Evolutionary conservation across 2,797 vertebrate genomes (phyloP), one percentile per base, ranked within the genome.

Genomic region (Benthosema pterotum): DNA sequence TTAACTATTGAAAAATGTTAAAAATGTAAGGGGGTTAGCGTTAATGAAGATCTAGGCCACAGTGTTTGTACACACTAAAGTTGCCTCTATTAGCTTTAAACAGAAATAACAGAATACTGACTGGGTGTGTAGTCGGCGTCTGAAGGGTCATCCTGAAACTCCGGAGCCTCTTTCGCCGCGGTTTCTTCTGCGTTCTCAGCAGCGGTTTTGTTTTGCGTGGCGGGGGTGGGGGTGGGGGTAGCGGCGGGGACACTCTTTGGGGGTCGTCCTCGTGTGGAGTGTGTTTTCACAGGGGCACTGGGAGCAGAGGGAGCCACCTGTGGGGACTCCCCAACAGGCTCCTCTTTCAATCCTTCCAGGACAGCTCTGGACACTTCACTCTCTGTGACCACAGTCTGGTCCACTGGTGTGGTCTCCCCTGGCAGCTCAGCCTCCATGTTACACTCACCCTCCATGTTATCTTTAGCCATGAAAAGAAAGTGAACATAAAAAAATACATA

Each of bases 51-150:
- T n/a, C n/a, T n/a, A n/a, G n/a, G n/a, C n/a, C n/a, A n/a, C n/a
- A n/a, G n/a, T n/a, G n/a, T n/a, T n/a, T n/a, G n/a, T n/a, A n/a
- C n/a, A n/a, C n/a, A n/a, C n/a, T n/a, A n/a, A n/a, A n/a, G n/a
- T n/a, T n/a, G n/a, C n/a, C n/a, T n/a, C n/a, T n/a, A n/a, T n/a
- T n/a, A n/a, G n/a, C n/a, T 46, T 13, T 12, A 9, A 28, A 50
- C 9, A 8, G 7, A n/a, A 25, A 12, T 5, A 19, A 50, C 8
- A 11, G 7, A n/a, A 25, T 5, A 85, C 87, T 90, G 65, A 94
- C 93, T 89, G 11, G 92, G 92, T 1, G 69, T 77, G 78, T 92
- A 93, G 80, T 93, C 92, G 0, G 74, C 61, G 14, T 94, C 92
- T 4, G 83, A 78, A 11, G 89, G 89, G 64, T 91, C 89, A 1